These are phyloP conservation scores for Rhodinocichla rosea DNA, from an alignment of 2,113 vertebrate species.

Conservation along the genomic window DNA sequence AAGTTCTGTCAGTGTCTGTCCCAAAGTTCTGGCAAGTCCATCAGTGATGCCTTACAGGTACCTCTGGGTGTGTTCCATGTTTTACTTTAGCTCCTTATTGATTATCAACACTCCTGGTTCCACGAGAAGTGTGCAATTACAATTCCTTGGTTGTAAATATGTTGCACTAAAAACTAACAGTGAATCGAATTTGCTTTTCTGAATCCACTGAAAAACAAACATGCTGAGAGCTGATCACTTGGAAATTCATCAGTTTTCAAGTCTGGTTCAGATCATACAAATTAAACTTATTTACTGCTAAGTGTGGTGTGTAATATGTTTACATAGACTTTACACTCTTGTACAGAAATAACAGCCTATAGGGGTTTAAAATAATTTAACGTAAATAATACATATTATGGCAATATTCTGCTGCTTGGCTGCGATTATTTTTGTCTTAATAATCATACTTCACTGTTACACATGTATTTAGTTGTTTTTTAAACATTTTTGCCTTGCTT, in stretches of 20 bases:
- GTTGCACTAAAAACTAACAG: neutral
- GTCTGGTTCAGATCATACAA: neutral
- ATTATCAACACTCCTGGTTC: neutral
- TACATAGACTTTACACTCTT: neutral
- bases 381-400: neutral
- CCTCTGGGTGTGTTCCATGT: neutral
- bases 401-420: neutral
- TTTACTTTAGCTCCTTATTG: neutral
- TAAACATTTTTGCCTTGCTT: neutral
- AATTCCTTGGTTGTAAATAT: neutral
- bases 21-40: neutral
- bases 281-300: neutral
- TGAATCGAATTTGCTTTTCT: neutral
- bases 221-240: neutral
- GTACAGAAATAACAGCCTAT: neutral
- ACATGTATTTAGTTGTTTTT: neutral
- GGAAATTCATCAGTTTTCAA: neutral
- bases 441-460: neutral
- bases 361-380: neutral
- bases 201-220: neutral
- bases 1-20: neutral
- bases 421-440: neutral
- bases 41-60: neutral
- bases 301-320: rapidly evolving
- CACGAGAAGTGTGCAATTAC: neutral